Evolutionary conservation across 2,797 vertebrate species (phyloP), one percentile per base, ranked within the genome.

Genomic region (Danio jaintianensis): DNA sequence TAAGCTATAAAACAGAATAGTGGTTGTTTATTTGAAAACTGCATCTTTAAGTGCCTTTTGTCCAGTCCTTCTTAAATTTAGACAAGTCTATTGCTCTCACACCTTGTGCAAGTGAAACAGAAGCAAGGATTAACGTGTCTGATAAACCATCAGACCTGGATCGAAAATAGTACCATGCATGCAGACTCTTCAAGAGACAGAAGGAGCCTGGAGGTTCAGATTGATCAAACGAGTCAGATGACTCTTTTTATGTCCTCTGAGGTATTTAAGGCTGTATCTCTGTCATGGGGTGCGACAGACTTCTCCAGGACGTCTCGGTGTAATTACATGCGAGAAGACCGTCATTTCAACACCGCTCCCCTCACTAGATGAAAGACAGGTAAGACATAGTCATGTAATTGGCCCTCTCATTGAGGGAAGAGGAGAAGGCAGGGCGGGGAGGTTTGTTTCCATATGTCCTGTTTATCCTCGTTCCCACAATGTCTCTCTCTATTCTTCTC

Each of bases 321-420:
- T 94, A 94, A 95, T 95, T 93, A 93, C 91, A 93, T 77, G 82
- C 86, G 78, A 89, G 89, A 92, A 88, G 89, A 91, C 92, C 90
- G 90, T 90, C 92, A 93, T 93, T 93, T 91, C 91, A 91, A 88
- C 89, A 82, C 85, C 90, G 89, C 91, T 91, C 89, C 87, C 89
- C 87, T 89, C 82, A 85, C 87, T 88, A 93, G 92, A 94, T 94
- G 92, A 95, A 94, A 94, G 93, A 92, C 90, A 87, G 85, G 91
- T 89, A 90, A 92, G 92, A 91, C 90, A 87, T 88, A 89, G 90
- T 88, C 91, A 91, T 92, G 93, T 94, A 94, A 94, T 94, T 91
- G 92, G 86, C 89, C 84, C 84, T 87, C 86, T 89, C 85, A 78
- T 88, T 90, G 79, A 88, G 80, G 69, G 81, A 88, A 85, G 86